Evolutionary conservation across 2,113 vertebrate genomes (phyloP), one percentile per base, ranked within the genome.

Genomic region (Cochlearius cochlearius): DNA sequence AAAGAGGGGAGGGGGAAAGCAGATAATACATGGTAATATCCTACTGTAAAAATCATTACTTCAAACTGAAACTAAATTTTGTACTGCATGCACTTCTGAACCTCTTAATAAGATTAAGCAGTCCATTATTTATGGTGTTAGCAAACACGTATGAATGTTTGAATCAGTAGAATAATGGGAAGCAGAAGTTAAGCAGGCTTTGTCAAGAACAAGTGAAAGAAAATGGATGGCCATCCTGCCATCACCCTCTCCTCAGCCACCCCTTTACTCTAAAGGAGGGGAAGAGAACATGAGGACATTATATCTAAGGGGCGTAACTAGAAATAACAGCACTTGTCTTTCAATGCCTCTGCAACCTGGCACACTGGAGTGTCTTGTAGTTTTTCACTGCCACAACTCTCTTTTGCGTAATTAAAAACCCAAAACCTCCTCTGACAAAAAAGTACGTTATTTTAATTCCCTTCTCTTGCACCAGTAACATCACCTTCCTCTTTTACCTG

Each of bases 101-200:
- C 17, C 29, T 78, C 76, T 87, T 77, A 53, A 10, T 71, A 69
- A 63, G 47, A 85, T 52, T 23, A 60, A 78, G 18, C 38, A 47
- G n/a, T 25, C 17, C n/a, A n/a, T 69, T 90, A 68, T 29, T 86
- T 53, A 66, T 4, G 4, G 56, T 17, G n/a, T 59, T 81, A 63
- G 47, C n/a, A 92, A 94, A 91, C 29, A 64, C 1, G 2, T 53
- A 69, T 7, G 5, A 92, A 83, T n/a, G 32, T 12, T 16, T 86
- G 25, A 88, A 86, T 80, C 15, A 7, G 32, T 1, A 89, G 17
- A 89, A 47, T 38, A 94, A 86, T 5, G 52, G 29, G 20, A 88
- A 92, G 26, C 12, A 93, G 25, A 71, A 88, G 47, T n/a, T 50
- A 84, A 59, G 66, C 38, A 95, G 38, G 10, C 11, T 94, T 80